Conservation (phyloP, 1,140 invertebrate genomes). For the Eumaeus atala region DNA sequence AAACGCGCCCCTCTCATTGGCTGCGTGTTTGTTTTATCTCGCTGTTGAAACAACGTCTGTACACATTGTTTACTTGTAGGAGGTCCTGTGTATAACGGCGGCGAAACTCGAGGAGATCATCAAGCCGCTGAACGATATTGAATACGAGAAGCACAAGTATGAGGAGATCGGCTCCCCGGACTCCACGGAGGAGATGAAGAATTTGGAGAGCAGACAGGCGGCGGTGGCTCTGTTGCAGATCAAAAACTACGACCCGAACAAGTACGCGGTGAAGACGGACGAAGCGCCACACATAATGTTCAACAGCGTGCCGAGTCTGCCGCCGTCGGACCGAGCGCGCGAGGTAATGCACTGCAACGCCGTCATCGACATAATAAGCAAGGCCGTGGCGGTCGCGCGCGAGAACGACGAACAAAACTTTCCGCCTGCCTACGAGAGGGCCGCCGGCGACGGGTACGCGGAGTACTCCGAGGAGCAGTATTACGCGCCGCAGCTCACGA, state of each 20-base stretch:
- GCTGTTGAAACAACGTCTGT: constrained; percentile 42
- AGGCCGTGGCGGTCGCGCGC: constrained; percentile 65
- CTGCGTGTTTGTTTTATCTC: constrained; percentile 53
- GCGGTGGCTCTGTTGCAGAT: constrained; percentile 70
- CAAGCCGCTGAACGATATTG: constrained; percentile 55
- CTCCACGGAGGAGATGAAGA: constrained; percentile 73
- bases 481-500: constrained; percentile 35
- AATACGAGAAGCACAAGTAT: constrained; percentile 60
- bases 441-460: constrained; percentile 47
- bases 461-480: constrained; percentile 52
- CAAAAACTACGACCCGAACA: constrained; percentile 70
- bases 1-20: constrained; percentile 56
- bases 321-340: constrained; percentile 58
- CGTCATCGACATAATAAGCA: constrained; percentile 71
- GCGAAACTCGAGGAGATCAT: constrained; percentile 71
- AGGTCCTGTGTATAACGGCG: constrained; percentile 64
- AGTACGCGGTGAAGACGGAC: constrained; percentile 63
- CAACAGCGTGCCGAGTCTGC: constrained; percentile 64
- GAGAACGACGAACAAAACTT: constrained; percentile 65
- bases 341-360: constrained; percentile 72
- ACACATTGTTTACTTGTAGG: constrained; percentile 62
- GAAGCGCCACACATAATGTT: constrained; percentile 68
- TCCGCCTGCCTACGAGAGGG: constrained; percentile 49
- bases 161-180: constrained; percentile 65
- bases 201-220: constrained; percentile 69